Percentiles rank a stretch among this genome's conserved stretches.
Conservation (phyloP, 1,140 invertebrate species). For the Samia ricini region DNA sequence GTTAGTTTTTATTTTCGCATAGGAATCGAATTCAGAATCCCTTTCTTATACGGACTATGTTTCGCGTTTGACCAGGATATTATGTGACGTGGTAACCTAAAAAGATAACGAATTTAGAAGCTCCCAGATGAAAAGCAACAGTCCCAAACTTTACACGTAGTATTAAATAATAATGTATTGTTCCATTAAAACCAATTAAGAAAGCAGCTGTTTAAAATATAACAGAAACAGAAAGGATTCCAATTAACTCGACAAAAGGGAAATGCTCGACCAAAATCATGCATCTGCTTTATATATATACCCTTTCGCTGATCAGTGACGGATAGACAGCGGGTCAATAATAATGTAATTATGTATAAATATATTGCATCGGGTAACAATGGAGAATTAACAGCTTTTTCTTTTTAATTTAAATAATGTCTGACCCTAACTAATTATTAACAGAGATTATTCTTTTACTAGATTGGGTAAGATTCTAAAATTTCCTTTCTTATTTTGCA, state of each 20-base stretch:
- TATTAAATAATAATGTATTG: background rate
- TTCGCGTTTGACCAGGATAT: too few relatives aligned
- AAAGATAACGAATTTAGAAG: background rate
- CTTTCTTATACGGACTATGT: too few relatives aligned
- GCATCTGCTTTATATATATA: conserved; percentile 58
- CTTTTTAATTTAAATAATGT: conserved; percentile 17
- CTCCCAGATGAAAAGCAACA: background rate
- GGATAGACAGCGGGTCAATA: conserved; percentile 44
- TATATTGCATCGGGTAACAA: conserved; percentile 35
- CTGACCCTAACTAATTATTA: conserved; percentile 6
- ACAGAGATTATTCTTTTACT: conserved; percentile 5
- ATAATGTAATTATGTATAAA: conserved; percentile 47
- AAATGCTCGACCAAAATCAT: conserved; percentile 53
- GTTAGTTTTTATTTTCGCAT: too few relatives aligned
- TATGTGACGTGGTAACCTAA: too few relatives aligned
- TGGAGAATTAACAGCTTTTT: conserved; percentile 35
- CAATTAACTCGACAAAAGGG: conserved; percentile 40
- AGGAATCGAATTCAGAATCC: too few relatives aligned
- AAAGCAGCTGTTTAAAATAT: conserved; percentile 27
- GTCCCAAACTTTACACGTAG: background rate
- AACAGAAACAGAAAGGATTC: conserved; percentile 36
- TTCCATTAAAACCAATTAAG: conserved; percentile 41
- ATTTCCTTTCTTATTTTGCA: too few relatives aligned
- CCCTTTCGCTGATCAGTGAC: conserved; percentile 39
- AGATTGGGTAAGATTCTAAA: conserved; percentile 9